A percentile compares a stretch with the other conserved stretches of the same genome.
Evolutionary conservation across 2,888 invertebrate species (phyloP).

Genomic region (Megaustenia siamemsis): DNA sequence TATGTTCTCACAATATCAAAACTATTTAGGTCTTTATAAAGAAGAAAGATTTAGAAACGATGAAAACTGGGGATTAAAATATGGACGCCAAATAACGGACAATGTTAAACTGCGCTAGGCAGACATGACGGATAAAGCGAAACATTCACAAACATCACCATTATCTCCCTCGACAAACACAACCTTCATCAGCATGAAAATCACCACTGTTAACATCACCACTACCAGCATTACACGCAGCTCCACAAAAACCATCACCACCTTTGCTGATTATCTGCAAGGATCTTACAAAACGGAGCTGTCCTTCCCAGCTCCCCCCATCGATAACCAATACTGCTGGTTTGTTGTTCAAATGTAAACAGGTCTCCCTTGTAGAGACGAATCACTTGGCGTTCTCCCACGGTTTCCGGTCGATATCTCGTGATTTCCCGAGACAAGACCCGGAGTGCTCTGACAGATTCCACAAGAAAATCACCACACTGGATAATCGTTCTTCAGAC

Average conservation of each 20-base stretch:
- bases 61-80: too few species aligned
- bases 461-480: conserved; percentile 46
- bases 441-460: conserved; percentile 34
- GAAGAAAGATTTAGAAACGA: too few species aligned
- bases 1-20: too few species aligned
- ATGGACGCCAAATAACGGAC: too few species aligned
- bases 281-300: conserved; percentile 10
- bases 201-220: neutral
- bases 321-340: conserved; percentile 51
- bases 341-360: conserved; percentile 43
- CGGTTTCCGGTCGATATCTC: conserved; percentile 43
- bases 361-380: conserved; percentile 30
- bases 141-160: neutral
- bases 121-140: too few species aligned
- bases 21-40: too few species aligned
- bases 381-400: conserved; percentile 53
- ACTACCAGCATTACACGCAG: neutral
- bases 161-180: neutral
- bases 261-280: conserved; percentile 28
- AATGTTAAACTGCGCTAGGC: too few species aligned
- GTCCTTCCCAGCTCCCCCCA: conserved; percentile 32
- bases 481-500: conserved; percentile 38
- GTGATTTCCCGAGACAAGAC: conserved; percentile 28
- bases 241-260: conserved; percentile 2
- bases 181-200: neutral